These are phyloP conservation scores for Sebastes fasciatus DNA, from an alignment of 2,113 vertebrate species.

Conservation along the genomic window DNA sequence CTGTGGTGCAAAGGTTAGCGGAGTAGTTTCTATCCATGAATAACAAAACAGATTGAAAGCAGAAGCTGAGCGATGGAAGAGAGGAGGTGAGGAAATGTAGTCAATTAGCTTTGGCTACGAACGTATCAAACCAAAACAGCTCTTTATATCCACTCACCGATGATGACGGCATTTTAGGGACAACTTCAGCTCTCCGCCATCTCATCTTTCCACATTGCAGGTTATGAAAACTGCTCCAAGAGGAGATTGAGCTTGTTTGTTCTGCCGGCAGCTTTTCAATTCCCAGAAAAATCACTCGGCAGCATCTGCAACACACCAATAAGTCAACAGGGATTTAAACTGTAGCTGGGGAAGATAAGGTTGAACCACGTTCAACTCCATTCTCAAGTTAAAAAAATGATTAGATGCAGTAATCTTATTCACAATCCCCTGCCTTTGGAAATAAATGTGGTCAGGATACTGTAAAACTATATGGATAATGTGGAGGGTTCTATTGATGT, in stretches of 20 bases:
- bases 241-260: conserved; percentile 40
- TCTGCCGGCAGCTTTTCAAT: conserved; percentile 37
- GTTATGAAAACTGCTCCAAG: conserved; percentile 41
- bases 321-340: conserved; percentile 48
- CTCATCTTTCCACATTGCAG: conserved; percentile 33
- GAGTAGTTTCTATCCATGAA: conserved; percentile 35
- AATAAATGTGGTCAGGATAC: conserved; percentile 32
- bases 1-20: conserved; percentile 70
- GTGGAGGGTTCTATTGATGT: conserved; percentile 45
- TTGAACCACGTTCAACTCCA: conserved; percentile 31
- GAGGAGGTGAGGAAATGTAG: conserved; percentile 25
- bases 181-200: conserved; percentile 24
- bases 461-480: conserved; percentile 35
- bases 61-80: conserved; percentile 24
- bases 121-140: conserved; percentile 49
- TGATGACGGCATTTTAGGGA: conserved; percentile 20
- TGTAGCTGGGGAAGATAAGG: conserved; percentile 47
- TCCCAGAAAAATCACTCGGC: conserved; percentile 47
- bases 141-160: conserved; percentile 20
- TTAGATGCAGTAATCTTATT: conserved; percentile 30
- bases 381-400: conserved; percentile 26
- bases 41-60: conserved; percentile 23
- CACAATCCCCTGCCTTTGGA: conserved; percentile 8
- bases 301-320: conserved; percentile 39
- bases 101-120: conserved; percentile 30